A percentile compares a stretch with the other conserved stretches of the same genome.
Conservation (phyloP, 2,888 invertebrate genomes). For the Clitarchus hookeri region DNA sequence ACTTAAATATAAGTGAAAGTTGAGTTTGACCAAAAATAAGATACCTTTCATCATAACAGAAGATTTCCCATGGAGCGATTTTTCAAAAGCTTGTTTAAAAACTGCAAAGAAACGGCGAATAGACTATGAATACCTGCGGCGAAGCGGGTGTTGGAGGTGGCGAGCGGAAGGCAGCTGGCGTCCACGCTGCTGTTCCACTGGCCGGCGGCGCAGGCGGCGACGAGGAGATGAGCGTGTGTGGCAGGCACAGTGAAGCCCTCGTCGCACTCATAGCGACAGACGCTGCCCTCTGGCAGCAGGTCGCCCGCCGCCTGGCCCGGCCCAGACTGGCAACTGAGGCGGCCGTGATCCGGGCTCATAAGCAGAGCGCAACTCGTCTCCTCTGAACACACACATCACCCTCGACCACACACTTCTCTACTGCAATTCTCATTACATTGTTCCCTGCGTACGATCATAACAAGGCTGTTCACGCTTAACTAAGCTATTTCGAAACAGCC, state of each 20-base stretch:
- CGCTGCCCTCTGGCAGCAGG: slow-evolving; percentile 36
- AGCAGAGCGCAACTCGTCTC: slow-evolving; percentile 37
- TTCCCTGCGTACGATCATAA: no score
- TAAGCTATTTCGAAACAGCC: no score
- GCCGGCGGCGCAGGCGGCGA: slow-evolving; percentile 34
- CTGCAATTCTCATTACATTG: no score
- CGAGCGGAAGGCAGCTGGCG: slow-evolving; percentile 32
- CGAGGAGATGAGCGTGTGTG: slow-evolving; percentile 27
- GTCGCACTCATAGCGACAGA: slow-evolving; percentile 38
- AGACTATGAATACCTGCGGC: background rate
- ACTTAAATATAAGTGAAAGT: no score
- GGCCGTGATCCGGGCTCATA: slow-evolving; percentile 39
- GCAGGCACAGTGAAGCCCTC: slow-evolving; percentile 33
- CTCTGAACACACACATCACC: slow-evolving; percentile 10
- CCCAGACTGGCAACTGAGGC: slow-evolving; percentile 33
- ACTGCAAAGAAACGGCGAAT: no score
- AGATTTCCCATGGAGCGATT: no score
- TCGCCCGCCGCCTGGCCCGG: slow-evolving; percentile 26
- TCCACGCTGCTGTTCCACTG: slow-evolving; percentile 40
- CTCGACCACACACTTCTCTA: no score
- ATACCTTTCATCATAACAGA: no score
- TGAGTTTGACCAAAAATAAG: no score
- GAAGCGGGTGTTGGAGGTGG: slow-evolving; percentile 29
- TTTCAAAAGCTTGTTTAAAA: no score
- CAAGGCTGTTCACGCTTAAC: no score